A percentile compares a stretch with the other conserved stretches of the same genome.
phyloP scores from a whole-genome alignment of 1,140 invertebrate genomes.

The Drosophila insularis region DNA sequence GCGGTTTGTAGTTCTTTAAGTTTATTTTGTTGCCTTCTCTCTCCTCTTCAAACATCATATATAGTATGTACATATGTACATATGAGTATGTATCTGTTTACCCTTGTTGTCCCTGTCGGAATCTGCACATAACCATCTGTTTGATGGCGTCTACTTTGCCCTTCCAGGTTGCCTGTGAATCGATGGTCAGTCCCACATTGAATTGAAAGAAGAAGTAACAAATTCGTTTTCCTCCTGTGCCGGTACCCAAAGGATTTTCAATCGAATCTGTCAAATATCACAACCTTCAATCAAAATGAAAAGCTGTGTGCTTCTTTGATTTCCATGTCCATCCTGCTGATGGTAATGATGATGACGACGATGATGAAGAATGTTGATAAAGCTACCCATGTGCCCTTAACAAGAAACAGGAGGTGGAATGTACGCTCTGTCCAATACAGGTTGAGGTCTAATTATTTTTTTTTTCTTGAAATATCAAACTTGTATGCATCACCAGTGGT shows the following conservation, averaged over 20 bases:
- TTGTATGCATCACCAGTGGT: no score
- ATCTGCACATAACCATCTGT: constrained; percentile 70
- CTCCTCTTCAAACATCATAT: constrained; percentile 29
- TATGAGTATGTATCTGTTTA: constrained; percentile 32
- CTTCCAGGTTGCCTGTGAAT: not conserved
- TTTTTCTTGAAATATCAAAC: no score
- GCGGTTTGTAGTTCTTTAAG: constrained; percentile 62
- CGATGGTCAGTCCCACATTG: constrained; percentile 57
- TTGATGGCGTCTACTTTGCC: constrained; percentile 41
- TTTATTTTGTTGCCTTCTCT: constrained; percentile 55
- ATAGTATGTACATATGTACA: no score
- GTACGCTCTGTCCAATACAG: no score
- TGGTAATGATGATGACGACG: constrained; percentile 34
- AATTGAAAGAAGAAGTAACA: constrained; percentile 53
- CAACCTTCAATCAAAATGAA: constrained; percentile 78
- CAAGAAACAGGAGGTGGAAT: not conserved
- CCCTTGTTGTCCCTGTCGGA: constrained; percentile 71
- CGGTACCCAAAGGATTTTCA: constrained; percentile 76
- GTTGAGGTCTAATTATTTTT: no score
- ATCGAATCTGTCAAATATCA: constrained; percentile 82
- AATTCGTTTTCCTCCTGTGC: constrained; percentile 40
- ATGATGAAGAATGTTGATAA: constrained; percentile 54
- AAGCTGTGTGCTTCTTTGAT: constrained; percentile 62
- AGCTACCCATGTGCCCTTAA: constrained; percentile 43
- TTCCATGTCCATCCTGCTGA: constrained; percentile 18